These are phyloP conservation scores for Papilio helenus DNA, from an alignment of 1,140 invertebrate genomes.

Conservation along the genomic window DNA sequence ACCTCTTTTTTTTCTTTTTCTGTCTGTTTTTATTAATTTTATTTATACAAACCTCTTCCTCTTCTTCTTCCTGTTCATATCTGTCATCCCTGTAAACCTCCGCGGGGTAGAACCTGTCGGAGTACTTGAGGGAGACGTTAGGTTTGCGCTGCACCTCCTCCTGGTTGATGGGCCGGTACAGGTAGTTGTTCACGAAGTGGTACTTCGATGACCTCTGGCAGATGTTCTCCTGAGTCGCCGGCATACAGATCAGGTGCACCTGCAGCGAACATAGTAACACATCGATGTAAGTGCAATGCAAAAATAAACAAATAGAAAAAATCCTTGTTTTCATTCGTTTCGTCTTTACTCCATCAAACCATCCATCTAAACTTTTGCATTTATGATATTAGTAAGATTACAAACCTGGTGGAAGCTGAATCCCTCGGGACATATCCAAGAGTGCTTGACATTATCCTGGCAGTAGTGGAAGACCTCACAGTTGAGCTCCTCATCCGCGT, in stretches of 20 bases:
- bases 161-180: slow-evolving; percentile 94
- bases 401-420: slow-evolving; percentile 95
- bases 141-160: slow-evolving; percentile 91
- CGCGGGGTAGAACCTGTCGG: slow-evolving; percentile 91
- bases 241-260: slow-evolving; percentile 97
- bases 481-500: slow-evolving; percentile 93
- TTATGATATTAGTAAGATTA: not conserved
- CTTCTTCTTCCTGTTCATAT: slow-evolving; percentile 85
- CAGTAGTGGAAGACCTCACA: slow-evolving; percentile 98
- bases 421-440: slow-evolving; percentile 96
- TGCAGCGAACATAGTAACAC: slow-evolving; percentile 60
- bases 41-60: slow-evolving; percentile 69
- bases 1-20: too few relatives aligned
- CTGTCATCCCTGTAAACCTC: slow-evolving; percentile 88
- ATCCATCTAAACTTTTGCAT: too few relatives aligned
- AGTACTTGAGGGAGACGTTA: slow-evolving; percentile 92
- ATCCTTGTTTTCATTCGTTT: too few relatives aligned
- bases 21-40: too few relatives aligned
- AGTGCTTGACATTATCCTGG: slow-evolving; percentile 94
- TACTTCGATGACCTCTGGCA: slow-evolving; percentile 95
- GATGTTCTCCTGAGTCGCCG: slow-evolving; percentile 93
- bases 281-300: too few relatives aligned
- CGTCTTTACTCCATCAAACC: too few relatives aligned
- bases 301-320: too few relatives aligned
- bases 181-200: slow-evolving; percentile 96